phyloP scores from a whole-genome alignment of 2,113 vertebrate genomes.

The rat (Rattus norvegicus) region GRCr8 NC_086029.1:80303501-80304000 shows the following conservation, averaged over 20 bases:
- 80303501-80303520: slow-evolving; percentile 57
- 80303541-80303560: slow-evolving; percentile 57
- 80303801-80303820: slow-evolving; percentile 70
- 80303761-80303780: slow-evolving; percentile 58
- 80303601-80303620: slow-evolving; percentile 81
- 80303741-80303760: slow-evolving; percentile 67
- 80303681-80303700: slow-evolving; percentile 71
- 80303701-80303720: slow-evolving; percentile 63
- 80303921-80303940: slow-evolving; percentile 70
- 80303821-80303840: slow-evolving; percentile 80
- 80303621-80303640: slow-evolving; percentile 66
- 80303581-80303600: slow-evolving; percentile 80
- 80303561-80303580: slow-evolving; percentile 77
- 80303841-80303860: slow-evolving; percentile 50
- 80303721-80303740: slow-evolving; percentile 51
- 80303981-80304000: slow-evolving; percentile 61
- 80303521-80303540: slow-evolving; percentile 45
- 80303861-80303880: slow-evolving; percentile 13
- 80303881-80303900: not conserved
- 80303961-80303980: slow-evolving; percentile 69
- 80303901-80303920: slow-evolving; percentile 1
- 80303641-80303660: slow-evolving; percentile 72
- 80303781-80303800: slow-evolving; percentile 78
- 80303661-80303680: slow-evolving; percentile 75
- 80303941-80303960: slow-evolving; percentile 67